Evolutionary conservation across 2,888 invertebrate genomes (phyloP).

Genomic region (Julus scandinavius): DNA sequence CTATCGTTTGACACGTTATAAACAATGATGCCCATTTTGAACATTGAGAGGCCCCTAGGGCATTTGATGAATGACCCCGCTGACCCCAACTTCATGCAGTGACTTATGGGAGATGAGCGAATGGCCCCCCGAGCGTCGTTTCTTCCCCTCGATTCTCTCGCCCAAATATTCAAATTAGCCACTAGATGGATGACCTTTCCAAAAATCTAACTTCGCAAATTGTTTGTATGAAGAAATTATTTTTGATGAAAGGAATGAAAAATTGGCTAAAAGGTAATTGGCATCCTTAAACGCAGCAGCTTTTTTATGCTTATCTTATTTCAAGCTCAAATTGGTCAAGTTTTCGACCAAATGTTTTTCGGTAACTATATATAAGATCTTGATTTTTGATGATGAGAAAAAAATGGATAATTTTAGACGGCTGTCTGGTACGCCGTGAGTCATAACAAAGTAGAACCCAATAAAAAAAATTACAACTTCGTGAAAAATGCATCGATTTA

Average conservation of each 20-base stretch:
- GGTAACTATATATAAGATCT: neutral
- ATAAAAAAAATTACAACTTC: too few species aligned
- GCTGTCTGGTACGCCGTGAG: too few species aligned
- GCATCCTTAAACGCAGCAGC: neutral
- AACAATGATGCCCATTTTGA: constrained; percentile 9
- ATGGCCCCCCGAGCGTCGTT: neutral
- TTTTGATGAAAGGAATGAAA: constrained; percentile 33
- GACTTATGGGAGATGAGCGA: constrained; percentile 16
- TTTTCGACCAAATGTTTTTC: neutral
- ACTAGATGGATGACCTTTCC: constrained; percentile 23
- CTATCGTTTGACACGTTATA: constrained; percentile 33
- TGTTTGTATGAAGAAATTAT: constrained; percentile 33
- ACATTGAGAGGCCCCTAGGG: neutral
- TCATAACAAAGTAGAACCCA: too few species aligned
- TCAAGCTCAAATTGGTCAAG: neutral
- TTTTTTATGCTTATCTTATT: constrained; percentile 5
- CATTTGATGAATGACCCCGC: neutral
- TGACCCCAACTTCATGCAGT: constrained; percentile 16
- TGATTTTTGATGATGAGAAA: neutral
- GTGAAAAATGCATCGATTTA: too few species aligned
- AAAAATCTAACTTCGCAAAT: constrained; percentile 14
- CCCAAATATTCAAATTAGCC: constrained; percentile 33
- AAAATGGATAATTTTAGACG: neutral
- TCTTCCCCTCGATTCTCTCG: neutral
- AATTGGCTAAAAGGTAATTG: constrained; percentile 1